A percentile compares a stretch with the other conserved stretches of the same genome.
Conservation (phyloP, 2,797 vertebrate genomes). For the Cyprinodon diabolis region DNA sequence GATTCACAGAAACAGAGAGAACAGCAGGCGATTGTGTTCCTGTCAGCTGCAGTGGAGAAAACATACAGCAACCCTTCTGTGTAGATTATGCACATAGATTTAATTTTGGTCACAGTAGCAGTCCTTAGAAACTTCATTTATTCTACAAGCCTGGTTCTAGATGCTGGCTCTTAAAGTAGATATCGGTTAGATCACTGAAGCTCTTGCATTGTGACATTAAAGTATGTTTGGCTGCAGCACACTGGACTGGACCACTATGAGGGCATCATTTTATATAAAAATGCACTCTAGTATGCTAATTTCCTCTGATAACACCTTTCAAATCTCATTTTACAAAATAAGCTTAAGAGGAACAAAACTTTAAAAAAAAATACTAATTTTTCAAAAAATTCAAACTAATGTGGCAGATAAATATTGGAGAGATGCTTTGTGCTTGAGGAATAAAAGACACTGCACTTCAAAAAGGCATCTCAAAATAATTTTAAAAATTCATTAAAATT, state of each 20-base stretch:
- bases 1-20: conserved; percentile 43
- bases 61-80: conserved; percentile 17
- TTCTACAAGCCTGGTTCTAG: neutral
- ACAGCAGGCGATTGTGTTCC: conserved; percentile 41
- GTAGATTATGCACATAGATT: neutral
- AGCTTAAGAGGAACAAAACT: neutral
- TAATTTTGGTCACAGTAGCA: neutral
- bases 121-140: neutral
- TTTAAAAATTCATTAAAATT: too few relatives aligned
- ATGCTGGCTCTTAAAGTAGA: neutral
- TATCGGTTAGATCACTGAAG: neutral
- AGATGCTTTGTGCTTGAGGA: neutral
- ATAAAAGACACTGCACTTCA: too few relatives aligned
- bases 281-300: neutral
- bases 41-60: conserved; percentile 40
- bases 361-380: too few relatives aligned
- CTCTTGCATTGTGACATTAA: neutral
- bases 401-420: neutral
- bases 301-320: neutral
- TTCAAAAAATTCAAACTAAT: neutral
- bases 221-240: neutral
- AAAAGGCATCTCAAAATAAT: too few relatives aligned
- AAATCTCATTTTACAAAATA: neutral
- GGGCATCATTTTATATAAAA: neutral
- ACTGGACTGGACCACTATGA: neutral